Percentiles rank a stretch among this genome's conserved stretches.
phyloP scores from a whole-genome alignment of 2,113 vertebrate species.

The Rhynchopsitta pachyrhyncha region DNA sequence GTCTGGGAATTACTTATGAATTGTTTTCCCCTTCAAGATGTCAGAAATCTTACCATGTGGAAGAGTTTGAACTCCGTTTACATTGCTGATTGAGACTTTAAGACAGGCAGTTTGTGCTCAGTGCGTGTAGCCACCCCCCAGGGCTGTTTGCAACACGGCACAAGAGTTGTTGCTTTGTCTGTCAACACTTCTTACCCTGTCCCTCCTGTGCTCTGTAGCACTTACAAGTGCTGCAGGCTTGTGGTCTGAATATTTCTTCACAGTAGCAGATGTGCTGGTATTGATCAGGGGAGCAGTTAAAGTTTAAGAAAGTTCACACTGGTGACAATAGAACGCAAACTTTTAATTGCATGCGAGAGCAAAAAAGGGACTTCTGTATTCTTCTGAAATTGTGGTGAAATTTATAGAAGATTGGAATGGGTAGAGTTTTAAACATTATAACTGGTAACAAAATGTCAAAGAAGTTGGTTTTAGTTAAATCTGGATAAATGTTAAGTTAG shows the following conservation, averaged over 20 bases:
- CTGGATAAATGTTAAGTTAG: not conserved
- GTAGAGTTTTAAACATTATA: not conserved
- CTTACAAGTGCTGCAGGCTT: not conserved
- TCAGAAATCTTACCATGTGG: not conserved
- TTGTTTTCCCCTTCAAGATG: not conserved
- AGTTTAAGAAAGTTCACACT: not conserved
- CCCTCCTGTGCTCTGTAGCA: not conserved
- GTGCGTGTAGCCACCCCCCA: not conserved
- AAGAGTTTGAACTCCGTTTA: not conserved
- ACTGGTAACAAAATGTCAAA: not conserved
- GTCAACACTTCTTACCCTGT: conserved; percentile 24
- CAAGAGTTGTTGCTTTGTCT: not conserved
- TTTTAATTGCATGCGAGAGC: not conserved
- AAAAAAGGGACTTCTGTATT: not conserved
- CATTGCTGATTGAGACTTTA: not conserved
- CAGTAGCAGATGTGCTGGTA: not conserved
- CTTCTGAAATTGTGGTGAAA: not conserved
- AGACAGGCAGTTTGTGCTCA: not conserved
- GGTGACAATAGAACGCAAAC: not conserved
- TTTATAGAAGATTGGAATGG: not conserved
- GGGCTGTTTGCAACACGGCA: not conserved
- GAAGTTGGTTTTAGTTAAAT: not conserved
- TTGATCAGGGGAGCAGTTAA: not conserved
- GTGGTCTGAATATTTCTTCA: conserved; percentile 22
- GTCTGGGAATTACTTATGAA: not conserved